Base-by-base conservation (phyloP, 2,888 invertebrate genomes). In the Calameuta pallipes region DNA sequence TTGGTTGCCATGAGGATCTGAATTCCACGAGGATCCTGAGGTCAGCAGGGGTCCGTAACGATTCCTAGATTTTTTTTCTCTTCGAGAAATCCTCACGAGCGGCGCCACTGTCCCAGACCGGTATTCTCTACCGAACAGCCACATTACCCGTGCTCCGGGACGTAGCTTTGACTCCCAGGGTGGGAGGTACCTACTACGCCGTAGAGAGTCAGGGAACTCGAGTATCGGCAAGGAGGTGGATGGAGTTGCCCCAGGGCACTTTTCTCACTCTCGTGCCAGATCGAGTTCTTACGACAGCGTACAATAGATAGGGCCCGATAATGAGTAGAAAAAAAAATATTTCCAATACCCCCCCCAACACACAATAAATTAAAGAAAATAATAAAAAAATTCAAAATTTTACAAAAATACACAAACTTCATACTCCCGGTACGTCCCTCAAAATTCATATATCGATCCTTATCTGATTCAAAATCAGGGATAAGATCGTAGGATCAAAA, bases 81-180 rank as follows among this genome's bases (percentile, higher is more conserved):
- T 77, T 79, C 69, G 71, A 77, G 75, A 78, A 80, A 73, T 80
- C 81, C 80, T 78, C 73, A 76, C 75, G 82, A 84, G 82, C 84
- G 83, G 83, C 86, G 84, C 86, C 86, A 85, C 82, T 87, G 85
- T 78, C 83, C 83, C 81, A 85, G 85, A 87, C 88, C 86, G 88
- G 88, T 88, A 87, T 87, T 85, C 85, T 87, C 85, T 87, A 87
- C 84, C 80, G 83, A 76, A 82, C 84, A 83, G 83, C 84, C 56
- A 84, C 86, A 87, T 86, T 84, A 86, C 85, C 81, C 79, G 80
- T 82, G 83, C 82, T 78, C 78, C 76, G 75, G 75, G 82, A 82
- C 78, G 82, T 81, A 81, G 81, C 78, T 81, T 82, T 77, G 79
- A 81, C 80, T 79, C 79, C 79, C 79, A 77, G 73, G 79, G 79